Base-by-base conservation (phyloP, 2,888 invertebrate genomes). In the Eledone cirrhosa region DNA sequence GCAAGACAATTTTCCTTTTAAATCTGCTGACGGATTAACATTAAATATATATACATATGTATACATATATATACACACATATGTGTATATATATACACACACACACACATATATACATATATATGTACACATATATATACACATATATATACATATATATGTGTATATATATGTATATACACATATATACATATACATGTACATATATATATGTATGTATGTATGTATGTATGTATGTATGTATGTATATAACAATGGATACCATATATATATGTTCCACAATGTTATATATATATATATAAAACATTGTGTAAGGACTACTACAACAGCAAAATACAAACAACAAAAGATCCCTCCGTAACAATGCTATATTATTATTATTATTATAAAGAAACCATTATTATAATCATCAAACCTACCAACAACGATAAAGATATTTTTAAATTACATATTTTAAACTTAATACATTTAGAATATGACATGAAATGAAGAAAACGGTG, bases 1-100 rank as follows among this genome's bases (percentile, higher is more conserved):
- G 76, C 47, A 76, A 76, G 72, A 72, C 41, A 72, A 72, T 72
- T 19, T 63, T 24, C 22, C 19, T 63, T 27, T 19, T n/a, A 27
- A 63, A 63, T 27, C 63, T 24, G 63, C 14, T 11, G 63, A 19
- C 1, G 53, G 13, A 22, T n/a, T 19, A 27, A 24, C 29, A 65
- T 65, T 11, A 65, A 7, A 24, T 65, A n/a, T 65, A 65, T 65
- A 65, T 65, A 65, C 24, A 65, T n/a, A 65, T 24, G 24, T 65
- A n/a, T n/a, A 11, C 29, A 65, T 65, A n/a, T 11, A 65, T n/a
- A 24, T 24, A 14, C 4, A 59, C 16, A 59, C 16, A 59, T 14
- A 59, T 13, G 59, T 59, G 5, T 59, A 24, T 59, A 59, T 59
- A 59, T n/a, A 59, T 13, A n/a, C 8, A n/a, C 14, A 65, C 29